Evolutionary conservation across 2,113 vertebrate genomes (phyloP).

Genomic region (Brachionichthys hirsutus): DNA sequence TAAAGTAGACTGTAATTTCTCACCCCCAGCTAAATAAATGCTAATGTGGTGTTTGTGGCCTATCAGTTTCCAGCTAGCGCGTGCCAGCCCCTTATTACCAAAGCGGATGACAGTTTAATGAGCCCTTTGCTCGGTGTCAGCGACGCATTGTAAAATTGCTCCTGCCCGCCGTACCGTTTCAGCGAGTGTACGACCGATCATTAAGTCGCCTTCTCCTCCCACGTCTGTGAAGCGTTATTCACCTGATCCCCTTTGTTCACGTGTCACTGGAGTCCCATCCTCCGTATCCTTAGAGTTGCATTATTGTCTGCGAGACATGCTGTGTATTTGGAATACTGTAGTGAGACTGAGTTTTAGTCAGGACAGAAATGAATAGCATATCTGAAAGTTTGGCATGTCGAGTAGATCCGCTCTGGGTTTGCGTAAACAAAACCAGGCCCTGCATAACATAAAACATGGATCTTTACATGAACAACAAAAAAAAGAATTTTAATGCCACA

Average conservation of each 20-base stretch:
- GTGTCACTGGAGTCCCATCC: constrained; percentile 27
- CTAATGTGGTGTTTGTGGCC: constrained; percentile 64
- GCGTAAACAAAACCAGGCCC: constrained; percentile 1
- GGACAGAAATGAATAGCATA: constrained; percentile 4
- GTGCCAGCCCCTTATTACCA: constrained; percentile 69
- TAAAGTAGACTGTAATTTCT: constrained; percentile 56
- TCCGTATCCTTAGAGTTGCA: constrained; percentile 3
- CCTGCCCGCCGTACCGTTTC: constrained; percentile 63
- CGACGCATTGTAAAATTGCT: constrained; percentile 55
- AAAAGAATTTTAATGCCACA: not conserved
- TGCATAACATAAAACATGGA: too few species aligned
- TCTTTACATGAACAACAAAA: not conserved
- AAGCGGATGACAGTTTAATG: constrained; percentile 74
- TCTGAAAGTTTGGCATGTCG: constrained; percentile 5
- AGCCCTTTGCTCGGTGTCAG: constrained; percentile 67
- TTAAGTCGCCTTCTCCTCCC: constrained; percentile 58
- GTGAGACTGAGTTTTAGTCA: constrained; percentile 24
- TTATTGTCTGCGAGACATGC: not conserved
- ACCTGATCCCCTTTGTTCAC: constrained; percentile 63
- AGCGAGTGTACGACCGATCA: constrained; percentile 62
- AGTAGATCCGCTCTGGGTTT: constrained; percentile 3
- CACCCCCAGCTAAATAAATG: constrained; percentile 56
- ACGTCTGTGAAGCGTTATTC: constrained; percentile 36
- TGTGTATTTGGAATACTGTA: constrained; percentile 12
- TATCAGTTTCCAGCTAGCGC: constrained; percentile 62